A percentile compares a stretch with the other conserved stretches of the same genome.
phyloP scores from a whole-genome alignment of 2,888 invertebrate genomes.

The Eudasyphora cyanicolor region DNA sequence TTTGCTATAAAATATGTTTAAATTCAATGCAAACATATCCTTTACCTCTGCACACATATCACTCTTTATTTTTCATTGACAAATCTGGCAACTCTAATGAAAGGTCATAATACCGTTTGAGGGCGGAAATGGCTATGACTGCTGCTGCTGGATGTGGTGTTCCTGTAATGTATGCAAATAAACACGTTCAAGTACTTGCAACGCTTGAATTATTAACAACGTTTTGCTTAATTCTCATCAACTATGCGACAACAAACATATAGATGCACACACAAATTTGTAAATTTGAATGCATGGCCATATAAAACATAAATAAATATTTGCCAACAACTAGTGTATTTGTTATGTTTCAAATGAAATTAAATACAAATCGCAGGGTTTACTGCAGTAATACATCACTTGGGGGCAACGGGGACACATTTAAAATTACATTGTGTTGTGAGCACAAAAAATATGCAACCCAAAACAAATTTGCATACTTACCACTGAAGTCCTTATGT shows the following conservation, averaged over 20 bases:
- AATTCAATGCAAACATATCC: too few species aligned
- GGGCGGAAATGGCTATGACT: slow-evolving; percentile 14
- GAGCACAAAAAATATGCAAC: too few species aligned
- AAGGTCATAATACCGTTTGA: background rate
- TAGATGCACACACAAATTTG: background rate
- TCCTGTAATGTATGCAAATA: slow-evolving; percentile 27
- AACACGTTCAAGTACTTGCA: slow-evolving; percentile 36
- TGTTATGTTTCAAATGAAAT: background rate
- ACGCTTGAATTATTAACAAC: slow-evolving; percentile 41
- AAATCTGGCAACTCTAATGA: background rate
- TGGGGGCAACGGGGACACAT: background rate
- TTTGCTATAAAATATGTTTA: too few species aligned
- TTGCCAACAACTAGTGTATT: slow-evolving; percentile 5
- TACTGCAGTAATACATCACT: slow-evolving; percentile 24
- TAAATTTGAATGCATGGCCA: too few species aligned
- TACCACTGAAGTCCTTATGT: background rate
- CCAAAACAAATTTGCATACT: background rate
- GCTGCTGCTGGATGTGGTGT: background rate
- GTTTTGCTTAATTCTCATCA: slow-evolving; percentile 40
- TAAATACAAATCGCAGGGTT: slow-evolving; percentile 16
- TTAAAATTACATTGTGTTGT: background rate
- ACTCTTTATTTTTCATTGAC: too few species aligned
- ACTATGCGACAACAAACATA: slow-evolving; percentile 23
- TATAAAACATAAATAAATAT: slow-evolving; percentile 15
- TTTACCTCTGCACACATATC: too few species aligned